A percentile compares a stretch with the other conserved stretches of the same genome.
phyloP scores from a whole-genome alignment of 2,797 vertebrate species.

The Hephaestus fuliginosus region DNA sequence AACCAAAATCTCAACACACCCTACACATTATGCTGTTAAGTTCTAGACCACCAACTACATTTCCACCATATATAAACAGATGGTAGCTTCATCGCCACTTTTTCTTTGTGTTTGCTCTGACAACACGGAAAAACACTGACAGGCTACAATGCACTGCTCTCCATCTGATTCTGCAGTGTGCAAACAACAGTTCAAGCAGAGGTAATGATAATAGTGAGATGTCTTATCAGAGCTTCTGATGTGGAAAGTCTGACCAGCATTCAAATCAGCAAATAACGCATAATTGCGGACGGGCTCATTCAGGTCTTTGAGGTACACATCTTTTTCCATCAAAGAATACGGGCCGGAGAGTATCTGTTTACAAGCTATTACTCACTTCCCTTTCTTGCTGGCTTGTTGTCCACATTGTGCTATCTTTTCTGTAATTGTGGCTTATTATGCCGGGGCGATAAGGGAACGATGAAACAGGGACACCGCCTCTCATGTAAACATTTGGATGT shows the following conservation, averaged over 20 bases:
- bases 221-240: constrained; percentile 60
- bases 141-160: constrained; percentile 19
- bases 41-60: constrained; percentile 42
- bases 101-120: constrained; percentile 31
- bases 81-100: constrained; percentile 1
- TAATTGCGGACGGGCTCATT: constrained; percentile 62
- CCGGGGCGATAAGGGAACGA: constrained; percentile 72
- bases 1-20: constrained; percentile 39
- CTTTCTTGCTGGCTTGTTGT: constrained; percentile 59
- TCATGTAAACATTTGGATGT: constrained; percentile 79
- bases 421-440: constrained; percentile 82
- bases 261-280: constrained; percentile 66
- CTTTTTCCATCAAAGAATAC: constrained; percentile 72
- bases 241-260: constrained; percentile 69
- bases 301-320: constrained; percentile 59
- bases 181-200: constrained; percentile 41
- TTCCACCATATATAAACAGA: constrained; percentile 40
- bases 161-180: constrained; percentile 25
- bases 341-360: constrained; percentile 73
- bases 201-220: constrained; percentile 48
- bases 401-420: constrained; percentile 68
- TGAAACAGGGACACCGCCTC: constrained; percentile 70
- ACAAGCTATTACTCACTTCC: constrained; percentile 78
- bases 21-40: constrained; percentile 36
- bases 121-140: background rate